phyloP scores from a whole-genome alignment of 2,113 vertebrate genomes.

The Chionodraco myersi region DNA sequence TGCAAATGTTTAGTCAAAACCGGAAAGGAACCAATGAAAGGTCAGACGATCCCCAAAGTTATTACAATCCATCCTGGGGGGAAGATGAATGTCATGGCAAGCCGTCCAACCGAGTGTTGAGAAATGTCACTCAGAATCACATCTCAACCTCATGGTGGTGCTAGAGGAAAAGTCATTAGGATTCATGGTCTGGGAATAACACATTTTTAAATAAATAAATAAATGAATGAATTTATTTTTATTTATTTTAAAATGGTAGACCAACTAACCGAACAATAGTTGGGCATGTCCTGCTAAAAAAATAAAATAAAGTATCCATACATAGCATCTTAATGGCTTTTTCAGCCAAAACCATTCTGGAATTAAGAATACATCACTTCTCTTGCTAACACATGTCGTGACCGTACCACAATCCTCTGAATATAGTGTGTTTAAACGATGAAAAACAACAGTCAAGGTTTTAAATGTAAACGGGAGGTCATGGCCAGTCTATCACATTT shows the following conservation, averaged over 20 bases:
- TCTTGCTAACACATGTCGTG: background rate
- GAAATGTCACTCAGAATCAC: background rate
- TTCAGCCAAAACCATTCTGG: background rate
- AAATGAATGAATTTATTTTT: background rate
- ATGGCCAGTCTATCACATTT: constrained; percentile 39
- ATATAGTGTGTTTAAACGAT: background rate
- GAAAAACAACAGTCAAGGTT: background rate
- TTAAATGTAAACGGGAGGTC: constrained; percentile 19
- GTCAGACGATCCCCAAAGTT: background rate
- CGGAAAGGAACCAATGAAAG: background rate
- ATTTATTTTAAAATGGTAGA: background rate
- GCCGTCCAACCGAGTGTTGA: background rate
- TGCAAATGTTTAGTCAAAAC: background rate
- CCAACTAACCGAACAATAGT: background rate
- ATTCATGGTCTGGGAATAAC: background rate
- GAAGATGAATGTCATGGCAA: background rate
- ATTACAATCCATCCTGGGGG: background rate
- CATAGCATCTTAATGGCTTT: no score
- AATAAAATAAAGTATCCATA: no score
- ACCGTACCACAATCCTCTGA: background rate
- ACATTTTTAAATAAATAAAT: background rate
- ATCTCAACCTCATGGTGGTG: background rate
- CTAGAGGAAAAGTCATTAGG: constrained; percentile 17
- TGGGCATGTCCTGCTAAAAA: no score
- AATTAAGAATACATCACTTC: background rate